A percentile compares a stretch with the other conserved stretches of the same genome.
These are phyloP conservation scores for Amorpha juglandis DNA, from an alignment of 2,888 invertebrate genomes.

Conservation along the genomic window DNA sequence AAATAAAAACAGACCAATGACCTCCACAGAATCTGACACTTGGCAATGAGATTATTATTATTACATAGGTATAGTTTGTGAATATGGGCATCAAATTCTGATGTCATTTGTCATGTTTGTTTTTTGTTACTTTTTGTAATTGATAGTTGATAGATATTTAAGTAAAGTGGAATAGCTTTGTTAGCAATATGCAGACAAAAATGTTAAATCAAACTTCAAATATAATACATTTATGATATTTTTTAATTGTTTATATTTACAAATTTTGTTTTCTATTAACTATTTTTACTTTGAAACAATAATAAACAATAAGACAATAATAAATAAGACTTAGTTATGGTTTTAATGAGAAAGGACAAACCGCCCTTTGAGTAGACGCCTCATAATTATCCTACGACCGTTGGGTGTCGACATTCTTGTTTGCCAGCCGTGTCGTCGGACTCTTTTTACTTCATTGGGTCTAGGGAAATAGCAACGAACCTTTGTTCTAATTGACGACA, in stretches of 20 bases:
- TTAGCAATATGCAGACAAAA: conserved; percentile 40
- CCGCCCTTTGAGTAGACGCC: conserved; percentile 89
- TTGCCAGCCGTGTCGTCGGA: conserved; percentile 88
- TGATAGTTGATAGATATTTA: conserved; percentile 53
- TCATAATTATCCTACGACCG: conserved; percentile 90
- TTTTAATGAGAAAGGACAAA: conserved; percentile 87
- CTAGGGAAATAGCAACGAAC: conserved; percentile 89
- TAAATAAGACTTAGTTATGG: not conserved
- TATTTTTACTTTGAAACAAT: not conserved
- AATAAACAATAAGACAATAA: too few relatives aligned
- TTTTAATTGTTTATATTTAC: conserved; percentile 24
- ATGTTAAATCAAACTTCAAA: conserved; percentile 45
- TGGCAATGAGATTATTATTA: too few relatives aligned
- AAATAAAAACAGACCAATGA: too few relatives aligned
- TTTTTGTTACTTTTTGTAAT: conserved; percentile 53
- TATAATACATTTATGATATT: conserved; percentile 42
- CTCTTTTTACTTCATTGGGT: conserved; percentile 88
- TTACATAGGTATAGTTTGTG: too few relatives aligned
- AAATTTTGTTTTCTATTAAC: not conserved
- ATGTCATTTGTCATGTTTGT: conserved; percentile 30
- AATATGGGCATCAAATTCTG: not conserved
- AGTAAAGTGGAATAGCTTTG: conserved; percentile 54
- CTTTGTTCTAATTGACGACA: conserved; percentile 71
- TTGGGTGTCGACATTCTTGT: conserved; percentile 87
- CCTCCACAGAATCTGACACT: too few relatives aligned